Evolutionary conservation across 1,140 invertebrate genomes (phyloP), one percentile per base, ranked within the genome.

Genomic region (Papilio polytes): DNA sequence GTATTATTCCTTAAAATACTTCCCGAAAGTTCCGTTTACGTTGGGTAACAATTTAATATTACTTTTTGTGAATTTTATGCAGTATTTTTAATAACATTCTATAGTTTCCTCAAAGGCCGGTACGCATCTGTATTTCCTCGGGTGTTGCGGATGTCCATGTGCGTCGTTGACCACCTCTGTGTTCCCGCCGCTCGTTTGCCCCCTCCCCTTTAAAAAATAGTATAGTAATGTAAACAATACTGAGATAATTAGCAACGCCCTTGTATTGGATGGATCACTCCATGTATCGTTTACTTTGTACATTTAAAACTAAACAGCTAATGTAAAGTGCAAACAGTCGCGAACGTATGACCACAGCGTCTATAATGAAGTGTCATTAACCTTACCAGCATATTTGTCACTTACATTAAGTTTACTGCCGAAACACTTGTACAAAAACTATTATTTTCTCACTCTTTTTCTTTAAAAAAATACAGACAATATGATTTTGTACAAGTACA

Each of bases 241-340:
- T n/a, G 48, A 56, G 41, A 77, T 56, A 36, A 56, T 56, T 56
- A 77, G 18, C 74, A 31, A 22, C 18, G 51, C 3, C 48, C 48
- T 56, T 76, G 31, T 76, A 53, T 76, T 56, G 22, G 22, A 56
- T 77, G n/a, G 7, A 77, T 56, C 56, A 36, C 51, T 59, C 48
- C 13, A 46, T 20, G 44, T 12, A 66, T 78, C 9, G 41, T 78
- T 63, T 44, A 78, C 15, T n/a, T 36, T 26, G 53, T 78, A 63
- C n/a, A 22, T 63, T 78, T 78, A 36, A 78, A 63, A 78, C 59
- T 56, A 78, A 36, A 78, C 76, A 12, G 7, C 76, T 78, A 78
- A 78, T 78, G 56, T 59, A 78, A 78, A 78, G n/a, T 59, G 53
- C 56, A 59, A 78, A 78, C 53, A 78, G 31, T 12, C 31, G 31